Percentiles rank a stretch among this genome's conserved stretches.
These are phyloP conservation scores for Heliocidaris erythrogramma DNA, from an alignment of 35 echinoderm and acorn worm species.

Conservation along the genomic window DNA sequence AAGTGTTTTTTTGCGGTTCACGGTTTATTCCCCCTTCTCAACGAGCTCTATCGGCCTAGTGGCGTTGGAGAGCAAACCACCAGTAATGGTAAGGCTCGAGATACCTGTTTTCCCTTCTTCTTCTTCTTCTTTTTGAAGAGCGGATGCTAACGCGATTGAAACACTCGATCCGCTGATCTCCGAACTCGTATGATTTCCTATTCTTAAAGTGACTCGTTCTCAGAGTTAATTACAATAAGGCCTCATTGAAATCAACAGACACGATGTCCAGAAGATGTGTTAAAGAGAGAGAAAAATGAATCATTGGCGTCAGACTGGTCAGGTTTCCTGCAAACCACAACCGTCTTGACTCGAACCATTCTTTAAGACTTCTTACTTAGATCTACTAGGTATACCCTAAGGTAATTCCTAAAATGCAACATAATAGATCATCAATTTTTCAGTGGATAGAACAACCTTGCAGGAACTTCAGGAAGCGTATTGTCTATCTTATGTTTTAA, in stretches of 20 bases:
- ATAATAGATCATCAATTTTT: not conserved
- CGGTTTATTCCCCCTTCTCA: not conserved
- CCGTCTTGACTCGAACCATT: not conserved
- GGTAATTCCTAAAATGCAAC: not conserved
- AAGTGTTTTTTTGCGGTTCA: not conserved
- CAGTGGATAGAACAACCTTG: not conserved
- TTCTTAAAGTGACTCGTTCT: not conserved
- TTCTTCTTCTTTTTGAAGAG: not conserved
- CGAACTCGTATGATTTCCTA: not conserved
- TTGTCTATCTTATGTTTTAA: too few species aligned
- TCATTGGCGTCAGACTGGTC: slow-evolving; percentile 14
- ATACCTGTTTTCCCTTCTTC: not conserved
- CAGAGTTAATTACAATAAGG: not conserved
- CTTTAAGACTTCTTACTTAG: not conserved
- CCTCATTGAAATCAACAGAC: not conserved
- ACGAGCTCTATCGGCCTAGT: not conserved
- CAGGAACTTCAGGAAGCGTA: too few species aligned
- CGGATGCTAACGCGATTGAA: slow-evolving; percentile 34
- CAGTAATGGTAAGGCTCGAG: not conserved
- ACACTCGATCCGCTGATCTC: slow-evolving; percentile 23
- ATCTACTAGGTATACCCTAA: not conserved
- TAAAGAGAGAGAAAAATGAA: not conserved
- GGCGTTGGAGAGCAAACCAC: not conserved
- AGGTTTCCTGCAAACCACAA: not conserved
- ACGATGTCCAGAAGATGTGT: slow-evolving; percentile 10